These are phyloP conservation scores for Tipula helvola DNA, from an alignment of 2,888 invertebrate species.

Conservation along the genomic window DNA sequence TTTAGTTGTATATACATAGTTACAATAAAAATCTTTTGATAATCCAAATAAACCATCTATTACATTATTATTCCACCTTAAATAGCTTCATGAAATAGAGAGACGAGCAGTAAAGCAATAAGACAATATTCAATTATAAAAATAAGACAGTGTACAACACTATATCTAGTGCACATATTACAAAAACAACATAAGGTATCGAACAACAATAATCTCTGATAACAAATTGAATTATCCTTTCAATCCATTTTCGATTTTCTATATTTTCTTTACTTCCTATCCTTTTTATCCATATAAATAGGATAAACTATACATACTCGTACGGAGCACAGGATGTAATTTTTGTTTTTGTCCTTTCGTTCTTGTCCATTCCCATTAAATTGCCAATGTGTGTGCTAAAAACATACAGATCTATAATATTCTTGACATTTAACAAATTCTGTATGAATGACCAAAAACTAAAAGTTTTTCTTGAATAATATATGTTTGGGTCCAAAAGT, in stretches of 20 bases:
- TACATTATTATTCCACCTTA: not conserved
- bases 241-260: not conserved
- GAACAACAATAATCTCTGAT: conserved; percentile 4
- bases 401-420: not conserved
- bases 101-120: not conserved
- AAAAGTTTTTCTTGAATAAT: not conserved
- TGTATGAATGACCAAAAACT: not conserved
- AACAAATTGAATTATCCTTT: conserved; percentile 4
- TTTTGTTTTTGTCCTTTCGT: not conserved
- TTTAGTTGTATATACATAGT: not conserved
- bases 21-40: not conserved
- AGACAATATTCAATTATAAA: not conserved
- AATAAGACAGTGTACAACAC: not conserved
- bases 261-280: not conserved
- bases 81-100: not conserved
- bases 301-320: not conserved
- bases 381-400: not conserved
- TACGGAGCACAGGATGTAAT: not conserved
- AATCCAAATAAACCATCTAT: not conserved
- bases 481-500: not conserved
- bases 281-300: not conserved
- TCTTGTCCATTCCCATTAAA: not conserved
- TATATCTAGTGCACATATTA: not conserved
- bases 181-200: not conserved
- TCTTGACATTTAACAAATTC: not conserved